Percentiles rank a stretch among this genome's conserved stretches.
These are phyloP conservation scores for Torymus tubicola DNA, from an alignment of 2,888 invertebrate species.

Conservation along the genomic window DNA sequence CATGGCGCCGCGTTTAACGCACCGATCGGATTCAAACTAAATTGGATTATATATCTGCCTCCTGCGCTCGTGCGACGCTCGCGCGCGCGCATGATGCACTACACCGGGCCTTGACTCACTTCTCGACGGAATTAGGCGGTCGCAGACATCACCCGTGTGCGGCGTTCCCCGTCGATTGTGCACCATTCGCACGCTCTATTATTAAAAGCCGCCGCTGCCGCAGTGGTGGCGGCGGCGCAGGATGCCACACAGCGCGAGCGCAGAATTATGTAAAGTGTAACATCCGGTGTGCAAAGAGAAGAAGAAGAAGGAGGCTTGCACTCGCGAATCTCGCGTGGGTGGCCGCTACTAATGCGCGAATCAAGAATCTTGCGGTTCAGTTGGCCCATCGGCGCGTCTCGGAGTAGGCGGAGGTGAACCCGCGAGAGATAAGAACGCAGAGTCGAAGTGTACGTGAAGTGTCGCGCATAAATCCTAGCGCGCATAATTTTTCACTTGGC, in stretches of 20 bases:
- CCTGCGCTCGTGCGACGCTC: neutral
- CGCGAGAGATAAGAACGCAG: no score
- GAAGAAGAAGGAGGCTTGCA: no score
- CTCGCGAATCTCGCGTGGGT: no score
- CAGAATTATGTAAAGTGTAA: neutral
- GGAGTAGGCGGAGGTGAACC: no score
- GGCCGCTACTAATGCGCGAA: no score
- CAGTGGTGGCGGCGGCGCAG: neutral
- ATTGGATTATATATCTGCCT: conserved; percentile 28
- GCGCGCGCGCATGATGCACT: neutral
- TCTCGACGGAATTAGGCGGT: conserved; percentile 44
- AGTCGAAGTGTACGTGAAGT: no score
- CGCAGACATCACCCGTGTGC: neutral
- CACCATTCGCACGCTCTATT: conserved; percentile 10
- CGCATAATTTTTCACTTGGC: no score
- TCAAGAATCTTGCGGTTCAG: no score
- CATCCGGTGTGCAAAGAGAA: neutral
- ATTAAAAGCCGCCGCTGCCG: conserved; percentile 10
- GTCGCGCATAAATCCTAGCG: no score
- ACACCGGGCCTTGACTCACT: conserved; percentile 40
- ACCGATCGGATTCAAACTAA: conserved; percentile 20
- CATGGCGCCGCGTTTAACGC: conserved; percentile 8
- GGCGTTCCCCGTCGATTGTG: conserved; percentile 28
- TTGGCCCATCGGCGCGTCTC: no score
- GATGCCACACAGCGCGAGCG: neutral